Base-by-base conservation (phyloP, 92 coral and sea anemone genomes). In the Heteractis magnifica region DNA sequence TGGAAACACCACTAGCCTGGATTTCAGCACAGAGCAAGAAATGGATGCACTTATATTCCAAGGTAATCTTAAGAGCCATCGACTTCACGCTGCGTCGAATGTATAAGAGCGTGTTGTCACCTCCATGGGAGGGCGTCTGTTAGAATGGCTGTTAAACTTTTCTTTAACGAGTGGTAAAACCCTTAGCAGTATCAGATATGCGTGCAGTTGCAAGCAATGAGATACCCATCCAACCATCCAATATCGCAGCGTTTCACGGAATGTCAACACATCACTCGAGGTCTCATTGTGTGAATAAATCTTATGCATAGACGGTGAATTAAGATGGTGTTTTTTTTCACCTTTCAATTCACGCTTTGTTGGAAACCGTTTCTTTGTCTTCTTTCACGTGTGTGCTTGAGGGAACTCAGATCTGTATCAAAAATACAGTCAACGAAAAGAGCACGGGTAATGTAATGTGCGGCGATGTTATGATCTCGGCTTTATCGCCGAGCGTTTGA, bases 21-120 rank as follows among this genome's bases (percentile, higher is more conserved):
- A 77, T 19, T 76, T 50, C 60, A 76, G 49, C 41, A 19, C 48
- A 56, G 77, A 65, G 4, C 76, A 34, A 79, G 76, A 65, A 52
- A 92, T 92, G 96, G 96, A 92, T 71, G 74, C 87, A 51, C 88
- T 92, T 48, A 75, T 92, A 70, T 92, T 92, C 86, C 96, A 94
- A 92, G 96, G 96, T 92, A 92, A 83, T 82, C 85, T 72, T 52
- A 12, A 21, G 75, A 71, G 10, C 34, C 60, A 71, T 82, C 79
- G 52, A 58, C 79, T 79, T 21, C 85, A 82, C 23, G 85, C 85
- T 82, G 85, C 13, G 85, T 49, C 21, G 15, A n/a, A 74, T 82
- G 65, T 82, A 71, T 81, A 51, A 23, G 71, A 55, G 85, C 52
- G 78, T 71, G 60, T 71, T 72, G 51, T 0, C 10, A 16, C 77